These are phyloP conservation scores for Spizaetus ornatus DNA, from an alignment of 2,113 vertebrate species.

Conservation along the genomic window DNA sequence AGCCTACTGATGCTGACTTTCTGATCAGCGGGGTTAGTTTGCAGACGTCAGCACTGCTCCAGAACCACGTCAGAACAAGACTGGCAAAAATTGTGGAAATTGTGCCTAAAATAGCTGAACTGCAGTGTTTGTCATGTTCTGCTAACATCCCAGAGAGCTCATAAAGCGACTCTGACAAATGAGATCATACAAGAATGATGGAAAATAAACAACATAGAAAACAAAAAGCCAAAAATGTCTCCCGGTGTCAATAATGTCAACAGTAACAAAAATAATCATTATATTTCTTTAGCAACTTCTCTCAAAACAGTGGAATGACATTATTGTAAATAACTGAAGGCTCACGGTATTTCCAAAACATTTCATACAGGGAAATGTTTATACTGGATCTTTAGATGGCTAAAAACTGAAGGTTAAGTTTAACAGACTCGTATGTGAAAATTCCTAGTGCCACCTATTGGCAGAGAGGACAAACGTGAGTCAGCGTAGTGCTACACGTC, in stretches of 20 bases:
- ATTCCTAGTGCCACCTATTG: slow-evolving; percentile 59
- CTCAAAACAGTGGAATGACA: neutral
- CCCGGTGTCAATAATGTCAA: neutral
- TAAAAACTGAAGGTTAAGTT: neutral
- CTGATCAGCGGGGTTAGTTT: neutral
- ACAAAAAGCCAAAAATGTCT: neutral
- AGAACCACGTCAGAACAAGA: neutral
- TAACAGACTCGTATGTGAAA: neutral
- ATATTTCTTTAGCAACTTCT: neutral
- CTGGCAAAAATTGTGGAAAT: neutral
- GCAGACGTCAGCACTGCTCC: neutral
- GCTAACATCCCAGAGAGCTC: neutral
- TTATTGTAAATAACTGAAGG: neutral
- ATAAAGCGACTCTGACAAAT: neutral
- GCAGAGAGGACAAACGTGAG: neutral
- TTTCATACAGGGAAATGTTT: neutral
- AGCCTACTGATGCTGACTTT: neutral
- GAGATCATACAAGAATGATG: neutral
- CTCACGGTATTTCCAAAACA: neutral
- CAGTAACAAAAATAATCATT: neutral
- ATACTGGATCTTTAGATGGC: neutral
- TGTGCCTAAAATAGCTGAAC: neutral
- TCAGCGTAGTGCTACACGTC: rapidly evolving
- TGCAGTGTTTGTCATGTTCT: neutral
- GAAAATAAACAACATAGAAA: neutral